Evolutionary conservation across 1,140 invertebrate genomes (phyloP), one percentile per base, ranked within the genome.

Genomic region (Eufriesea mexicana): DNA sequence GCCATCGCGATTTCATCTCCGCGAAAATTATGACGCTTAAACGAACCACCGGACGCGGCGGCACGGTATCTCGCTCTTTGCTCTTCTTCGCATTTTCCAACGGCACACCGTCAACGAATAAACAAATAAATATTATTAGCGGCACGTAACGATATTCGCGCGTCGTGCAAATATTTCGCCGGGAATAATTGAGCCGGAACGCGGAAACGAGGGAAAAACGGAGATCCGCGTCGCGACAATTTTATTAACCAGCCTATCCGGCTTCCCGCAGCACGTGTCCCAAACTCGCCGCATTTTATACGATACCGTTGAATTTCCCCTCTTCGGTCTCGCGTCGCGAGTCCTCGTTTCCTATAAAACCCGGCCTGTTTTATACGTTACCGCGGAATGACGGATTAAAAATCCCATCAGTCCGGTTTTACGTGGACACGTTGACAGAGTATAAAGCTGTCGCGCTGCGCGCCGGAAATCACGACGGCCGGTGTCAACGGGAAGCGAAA

Each of bases 111-210:
- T 20, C 16, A 9, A 25, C 62, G 14, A 14, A 8, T 16, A 20
- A 51, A 72, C 45, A 45, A 61, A 61, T 72, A 59, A 71, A 74
- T 66, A 54, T 81, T 55, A 54, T 64, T 54, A 64, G 8, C 18
- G 9, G 18, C 10, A 42, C 23, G 42, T 80, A 64, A 54, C 42
- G 25, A n/a, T 67, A 14, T 47, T 54, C 49, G 20, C 8, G 28
- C 18, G 10, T 16, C 62, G 14, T 0, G 51, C 14, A 71, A 72
- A 81, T 35, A 47, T 64, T 75, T 64, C 49, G 20, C n/a, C 7
- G 8, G 51, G 16, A 47, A 55, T 81, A 55, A 75, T 75, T 42
- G 59, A 75, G 49, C 49, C 25, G 55, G n/a, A 23, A 9, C 9
- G 59, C 9, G 54, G 14, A 61, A 55, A 45, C 2, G 42, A 14